A percentile compares a stretch with the other conserved stretches of the same genome.
Conservation (phyloP, 2,888 invertebrate species). For the Nasonovia ribisnigri region DNA sequence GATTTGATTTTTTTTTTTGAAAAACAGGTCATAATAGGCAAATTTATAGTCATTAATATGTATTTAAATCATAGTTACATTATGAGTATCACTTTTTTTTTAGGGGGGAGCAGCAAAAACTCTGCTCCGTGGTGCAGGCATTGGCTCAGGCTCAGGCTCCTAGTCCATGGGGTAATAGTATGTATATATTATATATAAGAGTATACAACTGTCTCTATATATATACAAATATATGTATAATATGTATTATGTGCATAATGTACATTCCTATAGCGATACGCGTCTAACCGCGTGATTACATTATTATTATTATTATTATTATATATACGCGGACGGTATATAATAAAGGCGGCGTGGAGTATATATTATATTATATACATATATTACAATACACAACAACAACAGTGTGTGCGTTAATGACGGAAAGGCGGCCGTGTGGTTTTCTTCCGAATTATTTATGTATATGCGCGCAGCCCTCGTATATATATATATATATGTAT, state of each 20-base stretch:
- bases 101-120: neutral
- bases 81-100: too few relatives aligned
- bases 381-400: neutral
- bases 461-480: neutral
- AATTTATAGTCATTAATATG: too few relatives aligned
- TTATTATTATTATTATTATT: constrained; percentile 26
- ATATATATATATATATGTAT: neutral
- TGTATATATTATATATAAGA: neutral
- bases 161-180: neutral
- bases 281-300: constrained; percentile 30
- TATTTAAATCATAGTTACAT: too few relatives aligned
- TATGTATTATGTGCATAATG: neutral
- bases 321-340: neutral
- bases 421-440: constrained; percentile 40
- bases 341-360: neutral
- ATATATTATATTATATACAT: neutral
- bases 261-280: neutral
- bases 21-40: too few relatives aligned
- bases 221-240: too few relatives aligned
- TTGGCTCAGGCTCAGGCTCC: neutral
- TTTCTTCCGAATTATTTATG: constrained; percentile 60
- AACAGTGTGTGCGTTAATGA: neutral
- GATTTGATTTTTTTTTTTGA: too few relatives aligned
- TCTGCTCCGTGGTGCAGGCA: neutral
- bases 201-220: neutral